Evolutionary conservation across 2,797 vertebrate genomes (phyloP), one percentile per base, ranked within the genome.

Genomic region (Falco naumanni): DNA sequence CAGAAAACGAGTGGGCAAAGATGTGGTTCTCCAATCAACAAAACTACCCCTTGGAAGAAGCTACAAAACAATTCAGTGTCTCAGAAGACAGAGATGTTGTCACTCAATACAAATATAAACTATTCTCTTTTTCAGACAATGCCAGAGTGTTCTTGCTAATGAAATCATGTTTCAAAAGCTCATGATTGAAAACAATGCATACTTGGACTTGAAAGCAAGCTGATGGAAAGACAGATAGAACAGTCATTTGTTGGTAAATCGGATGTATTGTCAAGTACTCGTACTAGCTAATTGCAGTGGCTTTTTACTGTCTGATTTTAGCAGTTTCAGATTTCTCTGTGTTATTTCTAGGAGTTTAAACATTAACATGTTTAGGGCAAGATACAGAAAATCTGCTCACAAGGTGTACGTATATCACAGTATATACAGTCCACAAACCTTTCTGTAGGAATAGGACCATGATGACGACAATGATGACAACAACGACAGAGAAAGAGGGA

Each of bases 141-240:
- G 45, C 19, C 85, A 54, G 78, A 93, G 69, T 37, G 12, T 51
- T 77, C 57, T 91, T 64, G 69, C 10, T 77, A 81, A 88, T 48
- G 59, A 91, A 89, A 86, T 71, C 5, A 45, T 85, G 78, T 94
- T 90, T 74, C 72, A 65, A 94, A 95, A 95, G 77, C 69, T 39
- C 90, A 53, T 81, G 94, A 48, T 24, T 93, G 87, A 69, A 95
- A 95, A 80, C 64, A 91, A 14, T 70, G 33, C 63, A 89, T 71
- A 94, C 53, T 70, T 95, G 75, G 87, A 92, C 86, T 84, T 94
- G 87, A 64, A 74, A 95, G 93, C 63, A 85, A 86, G 84, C 69
- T 76, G 53, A 91, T 82, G 50, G 54, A 64, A 81, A 88, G 50
- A 81, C 3, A 72, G 64, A 87, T 41, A 84, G 54, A 91, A 41